A percentile compares a stretch with the other conserved stretches of the same genome.
phyloP scores from a whole-genome alignment of 2,888 invertebrate species.

The Eudemis profundana region DNA sequence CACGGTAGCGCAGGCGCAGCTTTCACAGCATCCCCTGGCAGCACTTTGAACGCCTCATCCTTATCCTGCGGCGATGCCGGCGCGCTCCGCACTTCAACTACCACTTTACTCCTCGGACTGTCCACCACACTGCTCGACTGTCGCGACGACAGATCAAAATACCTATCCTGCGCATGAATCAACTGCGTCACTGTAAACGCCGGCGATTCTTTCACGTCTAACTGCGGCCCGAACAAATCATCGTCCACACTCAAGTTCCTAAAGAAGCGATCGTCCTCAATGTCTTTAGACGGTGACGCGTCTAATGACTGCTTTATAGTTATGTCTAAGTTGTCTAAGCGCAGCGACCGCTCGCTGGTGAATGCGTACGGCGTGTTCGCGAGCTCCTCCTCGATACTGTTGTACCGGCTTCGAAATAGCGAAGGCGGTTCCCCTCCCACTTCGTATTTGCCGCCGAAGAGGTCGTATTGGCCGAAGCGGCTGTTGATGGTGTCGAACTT shows the following conservation, averaged over 20 bases:
- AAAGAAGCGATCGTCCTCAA: slow-evolving; percentile 74
- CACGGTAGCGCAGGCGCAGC: slow-evolving; percentile 47
- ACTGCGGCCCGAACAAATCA: slow-evolving; percentile 66
- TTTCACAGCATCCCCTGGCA: slow-evolving; percentile 46
- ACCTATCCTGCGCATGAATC: slow-evolving; percentile 80
- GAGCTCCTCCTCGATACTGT: slow-evolving; percentile 80
- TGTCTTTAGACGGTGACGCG: slow-evolving; percentile 68
- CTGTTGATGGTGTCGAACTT: slow-evolving; percentile 80
- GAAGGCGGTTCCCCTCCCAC: slow-evolving; percentile 65
- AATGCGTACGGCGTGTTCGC: slow-evolving; percentile 84
- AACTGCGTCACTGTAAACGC: slow-evolving; percentile 78
- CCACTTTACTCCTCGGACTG: slow-evolving; percentile 52
- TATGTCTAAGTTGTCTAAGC: slow-evolving; percentile 67
- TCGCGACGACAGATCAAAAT: slow-evolving; percentile 72
- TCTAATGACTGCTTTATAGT: slow-evolving; percentile 63
- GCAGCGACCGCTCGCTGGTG: slow-evolving; percentile 67
- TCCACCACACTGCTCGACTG: slow-evolving; percentile 51
- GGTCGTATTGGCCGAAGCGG: slow-evolving; percentile 76
- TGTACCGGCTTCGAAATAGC: slow-evolving; percentile 80
- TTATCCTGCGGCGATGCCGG: slow-evolving; percentile 1
- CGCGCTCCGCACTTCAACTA: slow-evolving; percentile 61
- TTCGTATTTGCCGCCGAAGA: slow-evolving; percentile 77
- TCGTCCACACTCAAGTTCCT: slow-evolving; percentile 57
- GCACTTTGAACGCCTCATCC: slow-evolving; percentile 49
- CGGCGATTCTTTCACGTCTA: slow-evolving; percentile 64